Evolutionary conservation across 2,888 invertebrate species (phyloP), one percentile per base, ranked within the genome.

Genomic region (Trichopoda pennipes): DNA sequence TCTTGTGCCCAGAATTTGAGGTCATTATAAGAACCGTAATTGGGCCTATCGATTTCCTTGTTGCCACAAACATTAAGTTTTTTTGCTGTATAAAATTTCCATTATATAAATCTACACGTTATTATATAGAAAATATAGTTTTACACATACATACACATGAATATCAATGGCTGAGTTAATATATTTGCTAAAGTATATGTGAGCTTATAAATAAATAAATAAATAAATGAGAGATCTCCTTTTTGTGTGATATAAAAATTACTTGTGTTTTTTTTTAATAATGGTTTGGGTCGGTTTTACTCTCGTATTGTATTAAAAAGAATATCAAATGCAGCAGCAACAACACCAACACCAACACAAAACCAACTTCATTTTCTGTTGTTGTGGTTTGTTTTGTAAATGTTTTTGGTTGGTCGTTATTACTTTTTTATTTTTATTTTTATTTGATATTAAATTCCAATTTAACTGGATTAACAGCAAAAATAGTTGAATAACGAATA

Each of bases 401-500:
- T 73, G 60, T 68, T 72, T 51, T 78, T 64, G 35, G 76, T 73
- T 44, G 56, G 10, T 66, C 10, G 47, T 38, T 21, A 74, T 60
- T 35, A 32, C 4, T 55, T 73, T 58, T 19, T 44, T 49, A 2
- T 17, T 21, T 44, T 49, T 8, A 1, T 42, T 51, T 68, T 78
- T 49, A 69, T 73, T 81, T 75, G 23, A 53, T 58, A 58, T 70
- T 75, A 82, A 75, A 78, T 82, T 78, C 70, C 81, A 70, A 75
- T 82, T 82, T 78, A 78, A 72, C 81, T 78, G 75, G 81, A 75
- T 82, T 70, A 82, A 82, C 81, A 75, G 70, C 53, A 44, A 61
- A 82, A 82, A 66, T 81, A 78, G 63, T 74, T 74, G 58, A 78
- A 81, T 58, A 60, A 16, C 38, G 63, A 55, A 56, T 51, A 23